Base-by-base conservation (phyloP, 1,140 invertebrate genomes). In the Ptiloglossa arizonensis region DNA sequence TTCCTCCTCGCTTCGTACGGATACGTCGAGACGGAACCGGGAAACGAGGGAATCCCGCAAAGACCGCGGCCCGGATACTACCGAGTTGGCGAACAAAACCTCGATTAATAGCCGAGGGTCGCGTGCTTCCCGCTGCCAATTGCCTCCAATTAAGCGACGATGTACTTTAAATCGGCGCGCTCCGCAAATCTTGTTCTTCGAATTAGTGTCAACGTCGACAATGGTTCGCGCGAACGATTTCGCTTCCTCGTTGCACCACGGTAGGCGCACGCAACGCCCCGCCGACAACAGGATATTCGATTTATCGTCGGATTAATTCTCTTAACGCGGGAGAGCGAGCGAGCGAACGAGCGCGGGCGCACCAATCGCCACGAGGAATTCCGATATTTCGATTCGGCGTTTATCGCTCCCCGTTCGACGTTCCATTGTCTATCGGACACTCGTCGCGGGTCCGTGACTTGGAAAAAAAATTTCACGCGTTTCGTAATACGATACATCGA, bases 231-330 rank as follows among this genome's bases (percentile, higher is more conserved):
- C 38, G 35, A 64, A 57, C 24, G 52, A 17, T 32, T n/a, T 24
- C 19, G 5, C 63, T 68, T 75, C 63, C 63, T 66, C 5, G 9
- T 50, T 62, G 41, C 44, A 19, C 2, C 35, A 15, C 59, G n/a
- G 13, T n/a, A 24, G 32, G 32, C 35, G 32, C 38, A 19, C n/a
- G n/a, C 57, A n/a, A 44, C 56, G 15, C 56, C 3, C 24, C 2
- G n/a, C 41, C 27, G n/a, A n/a, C 38, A 38, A 72, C 50, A 11
- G 52, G 57, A 70, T 70, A 38, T 35, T 60, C 19, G 13, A 70
- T 52, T 70, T 27, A 35, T 27, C 32, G 32, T 9, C 17, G 29
- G 27, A 38, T 29, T 63, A 62, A 52, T 32, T 52, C 22, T 17
- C 9, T 19, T 22, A 17, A 32, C 68, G 6, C n/a, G n/a, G n/a